Percentiles rank a stretch among this genome's conserved stretches.
phyloP scores from a whole-genome alignment of 2,113 vertebrate genomes.

The Cyphomyrus plagiostoma region DNA sequence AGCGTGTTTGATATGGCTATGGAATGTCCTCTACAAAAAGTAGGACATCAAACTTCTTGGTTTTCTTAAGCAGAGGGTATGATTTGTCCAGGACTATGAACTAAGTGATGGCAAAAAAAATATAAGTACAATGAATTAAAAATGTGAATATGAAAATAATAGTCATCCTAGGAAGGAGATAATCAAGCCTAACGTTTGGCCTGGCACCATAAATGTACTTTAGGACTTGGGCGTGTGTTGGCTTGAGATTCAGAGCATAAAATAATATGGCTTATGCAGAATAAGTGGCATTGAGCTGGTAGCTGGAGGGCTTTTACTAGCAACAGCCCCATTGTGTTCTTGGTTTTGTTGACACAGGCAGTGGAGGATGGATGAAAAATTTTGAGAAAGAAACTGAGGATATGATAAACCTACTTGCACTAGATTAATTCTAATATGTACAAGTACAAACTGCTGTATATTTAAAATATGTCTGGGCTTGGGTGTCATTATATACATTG shows the following conservation, averaged over 20 bases:
- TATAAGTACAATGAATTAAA: constrained; percentile 18
- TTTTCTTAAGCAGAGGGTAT: not conserved
- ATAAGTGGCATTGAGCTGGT: not conserved
- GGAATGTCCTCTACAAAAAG: not conserved
- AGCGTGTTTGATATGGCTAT: not conserved
- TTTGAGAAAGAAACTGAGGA: not conserved
- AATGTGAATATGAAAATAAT: not conserved
- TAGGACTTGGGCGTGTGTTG: not conserved
- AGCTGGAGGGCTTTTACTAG: not conserved
- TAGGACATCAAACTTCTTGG: not conserved
- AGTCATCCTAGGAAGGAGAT: not conserved
- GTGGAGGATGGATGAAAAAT: not conserved
- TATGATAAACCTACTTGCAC: not conserved
- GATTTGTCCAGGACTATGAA: not conserved
- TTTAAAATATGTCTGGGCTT: not conserved
- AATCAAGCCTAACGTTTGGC: not conserved
- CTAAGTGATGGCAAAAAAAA: constrained; percentile 16
- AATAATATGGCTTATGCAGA: not conserved
- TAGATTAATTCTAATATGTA: not conserved
- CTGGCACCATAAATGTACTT: not conserved
- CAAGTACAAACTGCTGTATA: not conserved
- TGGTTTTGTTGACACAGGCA: not conserved
- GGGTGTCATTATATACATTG: not conserved
- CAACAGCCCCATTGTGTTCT: not conserved
- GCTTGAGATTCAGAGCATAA: not conserved